phyloP scores from a whole-genome alignment of 2,888 invertebrate genomes.

The Cheiracanthium punctorium region DNA sequence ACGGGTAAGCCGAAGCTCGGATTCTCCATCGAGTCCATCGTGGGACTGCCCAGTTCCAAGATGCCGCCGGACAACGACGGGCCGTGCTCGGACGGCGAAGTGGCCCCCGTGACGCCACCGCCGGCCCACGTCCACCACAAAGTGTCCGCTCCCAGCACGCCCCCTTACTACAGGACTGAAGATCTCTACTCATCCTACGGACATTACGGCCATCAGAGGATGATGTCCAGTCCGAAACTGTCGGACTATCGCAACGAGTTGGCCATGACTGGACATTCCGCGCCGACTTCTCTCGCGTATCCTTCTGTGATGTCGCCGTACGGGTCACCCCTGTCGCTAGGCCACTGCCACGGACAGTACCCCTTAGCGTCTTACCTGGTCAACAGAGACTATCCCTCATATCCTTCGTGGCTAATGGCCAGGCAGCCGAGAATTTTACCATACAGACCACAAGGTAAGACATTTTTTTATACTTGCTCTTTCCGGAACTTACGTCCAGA shows the following conservation, averaged over 20 bases:
- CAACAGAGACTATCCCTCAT: constrained; percentile 56
- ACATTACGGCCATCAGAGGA: constrained; percentile 20
- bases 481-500: neutral
- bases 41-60: constrained; percentile 29
- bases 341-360: constrained; percentile 62
- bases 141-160: constrained; percentile 10
- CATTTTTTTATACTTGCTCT: neutral
- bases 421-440: constrained; percentile 62
- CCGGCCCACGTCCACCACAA: constrained; percentile 44
- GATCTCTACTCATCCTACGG: constrained; percentile 42
- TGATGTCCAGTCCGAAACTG: constrained; percentile 16
- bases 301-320: constrained; percentile 62
- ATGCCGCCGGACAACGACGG: constrained; percentile 21
- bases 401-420: constrained; percentile 55
- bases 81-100: constrained; percentile 35
- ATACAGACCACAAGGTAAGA: constrained; percentile 64
- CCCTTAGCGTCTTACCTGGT: constrained; percentile 59
- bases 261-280: neutral
- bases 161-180: constrained; percentile 30
- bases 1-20: constrained; percentile 59
- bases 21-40: constrained; percentile 65
- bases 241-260: constrained; percentile 33
- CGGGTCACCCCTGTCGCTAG: constrained; percentile 29
- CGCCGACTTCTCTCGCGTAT: constrained; percentile 19
- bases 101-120: constrained; percentile 39